These are phyloP conservation scores for Blastomussa wellsi DNA, from an alignment of 92 coral and sea anemone species.

Conservation along the genomic window DNA sequence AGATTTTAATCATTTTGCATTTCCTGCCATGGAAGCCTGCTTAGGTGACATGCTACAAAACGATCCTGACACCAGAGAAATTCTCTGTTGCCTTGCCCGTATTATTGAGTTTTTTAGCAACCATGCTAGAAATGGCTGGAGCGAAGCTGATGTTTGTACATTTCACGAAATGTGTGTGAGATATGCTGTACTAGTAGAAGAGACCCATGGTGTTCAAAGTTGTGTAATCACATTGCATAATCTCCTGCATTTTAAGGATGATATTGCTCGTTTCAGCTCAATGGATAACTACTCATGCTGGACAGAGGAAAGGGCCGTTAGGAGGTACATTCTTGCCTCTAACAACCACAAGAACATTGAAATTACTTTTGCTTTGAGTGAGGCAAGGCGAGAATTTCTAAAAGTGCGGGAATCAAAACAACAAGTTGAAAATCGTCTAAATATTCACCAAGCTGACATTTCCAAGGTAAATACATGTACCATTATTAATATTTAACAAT, in stretches of 20 bases:
- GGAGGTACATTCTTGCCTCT: conserved; percentile 48
- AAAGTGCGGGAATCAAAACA: conserved; percentile 39
- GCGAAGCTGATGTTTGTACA: conserved; percentile 39
- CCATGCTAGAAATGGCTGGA: conserved; percentile 69
- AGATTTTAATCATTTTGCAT: conserved; percentile 54
- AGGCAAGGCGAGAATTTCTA: conserved; percentile 62
- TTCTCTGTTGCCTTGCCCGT: conserved; percentile 56
- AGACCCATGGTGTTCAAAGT: conserved; percentile 37
- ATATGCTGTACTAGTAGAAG: conserved; percentile 55
- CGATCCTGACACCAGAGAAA: conserved; percentile 32
- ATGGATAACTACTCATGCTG: conserved; percentile 70
- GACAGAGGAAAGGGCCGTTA: conserved; percentile 63
- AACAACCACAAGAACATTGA: conserved; percentile 74
- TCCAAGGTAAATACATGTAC: conserved; percentile 40
- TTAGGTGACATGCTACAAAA: conserved; percentile 41
- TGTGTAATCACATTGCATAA: conserved; percentile 66
- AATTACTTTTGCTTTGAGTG: conserved; percentile 60
- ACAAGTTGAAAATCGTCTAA: conserved; percentile 18
- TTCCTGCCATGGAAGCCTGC: conserved; percentile 61
- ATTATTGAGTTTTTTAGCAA: conserved; percentile 55
- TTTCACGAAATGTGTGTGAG: conserved; percentile 61
- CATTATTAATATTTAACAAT: neutral
- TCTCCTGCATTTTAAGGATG: conserved; percentile 59
- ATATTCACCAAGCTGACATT: conserved; percentile 37
- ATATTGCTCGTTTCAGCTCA: conserved; percentile 51